Percentiles rank a stretch among this genome's conserved stretches.
Evolutionary conservation across 2,888 invertebrate species (phyloP).

Genomic region (Lasioglossum zephyrum): DNA sequence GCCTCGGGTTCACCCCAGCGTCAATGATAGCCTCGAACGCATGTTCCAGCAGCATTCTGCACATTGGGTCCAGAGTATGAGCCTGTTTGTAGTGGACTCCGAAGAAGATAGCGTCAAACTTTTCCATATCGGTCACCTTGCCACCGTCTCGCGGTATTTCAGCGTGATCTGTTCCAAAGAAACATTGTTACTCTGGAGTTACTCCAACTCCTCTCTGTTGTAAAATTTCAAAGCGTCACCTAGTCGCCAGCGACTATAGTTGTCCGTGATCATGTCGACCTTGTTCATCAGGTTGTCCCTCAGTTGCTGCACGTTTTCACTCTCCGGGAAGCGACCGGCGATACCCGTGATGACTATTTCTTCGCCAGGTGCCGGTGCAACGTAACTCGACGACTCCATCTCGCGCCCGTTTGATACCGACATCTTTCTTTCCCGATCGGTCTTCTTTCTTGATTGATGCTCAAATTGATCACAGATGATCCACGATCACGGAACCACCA

Average conservation of each 20-base stretch:
- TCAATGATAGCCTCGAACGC: slow-evolving; percentile 86
- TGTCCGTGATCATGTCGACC: slow-evolving; percentile 88
- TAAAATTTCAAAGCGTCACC: slow-evolving; percentile 62
- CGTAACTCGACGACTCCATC: not conserved
- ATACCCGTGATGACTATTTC: slow-evolving; percentile 89
- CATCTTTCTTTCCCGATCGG: not conserved
- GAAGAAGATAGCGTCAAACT: slow-evolving; percentile 87
- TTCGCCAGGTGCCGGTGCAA: slow-evolving; percentile 50
- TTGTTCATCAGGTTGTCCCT: slow-evolving; percentile 90
- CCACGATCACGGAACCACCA: not conserved
- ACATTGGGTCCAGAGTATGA: slow-evolving; percentile 87
- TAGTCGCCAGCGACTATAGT: slow-evolving; percentile 83
- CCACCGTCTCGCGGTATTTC: slow-evolving; percentile 91
- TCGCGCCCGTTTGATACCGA: not conserved
- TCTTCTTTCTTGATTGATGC: not conserved
- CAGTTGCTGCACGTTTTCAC: slow-evolving; percentile 90
- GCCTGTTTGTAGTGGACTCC: slow-evolving; percentile 86
- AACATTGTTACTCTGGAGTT: not conserved
- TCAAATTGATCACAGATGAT: not conserved
- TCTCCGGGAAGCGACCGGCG: slow-evolving; percentile 91
- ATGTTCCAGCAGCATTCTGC: slow-evolving; percentile 87
- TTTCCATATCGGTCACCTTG: slow-evolving; percentile 89
- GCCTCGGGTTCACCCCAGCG: slow-evolving; percentile 87
- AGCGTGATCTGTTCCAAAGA: slow-evolving; percentile 84
- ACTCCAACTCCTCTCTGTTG: not conserved